These are phyloP conservation scores for Mastacembelus armatus DNA, from an alignment of 2,797 vertebrate species.

Conservation along the genomic window DNA sequence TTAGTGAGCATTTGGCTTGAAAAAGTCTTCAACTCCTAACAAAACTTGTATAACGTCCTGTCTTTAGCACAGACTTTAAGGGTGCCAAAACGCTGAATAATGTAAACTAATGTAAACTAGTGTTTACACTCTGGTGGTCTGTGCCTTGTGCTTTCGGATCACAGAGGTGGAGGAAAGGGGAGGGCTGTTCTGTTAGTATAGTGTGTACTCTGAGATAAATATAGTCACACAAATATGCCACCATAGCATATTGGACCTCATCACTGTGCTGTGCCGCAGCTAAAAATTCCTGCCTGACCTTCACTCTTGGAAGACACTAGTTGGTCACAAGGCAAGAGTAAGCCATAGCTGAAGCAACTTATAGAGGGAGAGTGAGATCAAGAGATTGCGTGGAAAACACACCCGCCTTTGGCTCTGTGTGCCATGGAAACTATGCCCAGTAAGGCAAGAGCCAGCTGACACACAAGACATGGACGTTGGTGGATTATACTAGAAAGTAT, in stretches of 20 bases:
- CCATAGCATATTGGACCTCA: constrained; percentile 87
- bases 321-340: constrained; percentile 81
- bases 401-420: constrained; percentile 46
- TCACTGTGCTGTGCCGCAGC: constrained; percentile 88
- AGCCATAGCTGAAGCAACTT: constrained; percentile 60
- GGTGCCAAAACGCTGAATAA: constrained; percentile 5
- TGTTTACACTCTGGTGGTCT: constrained; percentile 73
- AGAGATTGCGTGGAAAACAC: constrained; percentile 58
- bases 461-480: constrained; percentile 56
- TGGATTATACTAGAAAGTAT: constrained; percentile 58
- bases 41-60: not conserved
- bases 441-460: constrained; percentile 56
- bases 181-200: constrained; percentile 90
- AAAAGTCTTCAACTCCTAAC: not conserved
- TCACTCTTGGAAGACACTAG: constrained; percentile 86
- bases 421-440: constrained; percentile 70
- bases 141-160: constrained; percentile 61
- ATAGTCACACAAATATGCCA: constrained; percentile 89
- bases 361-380: constrained; percentile 18
- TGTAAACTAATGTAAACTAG: constrained; percentile 33
- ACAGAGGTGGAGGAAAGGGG: constrained; percentile 80
- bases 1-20: not conserved
- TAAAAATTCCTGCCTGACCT: constrained; percentile 94
- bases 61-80: not conserved
- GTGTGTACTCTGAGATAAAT: constrained; percentile 94